Base-by-base conservation (phyloP, 2,888 invertebrate species). In the Phortica magna region DNA sequence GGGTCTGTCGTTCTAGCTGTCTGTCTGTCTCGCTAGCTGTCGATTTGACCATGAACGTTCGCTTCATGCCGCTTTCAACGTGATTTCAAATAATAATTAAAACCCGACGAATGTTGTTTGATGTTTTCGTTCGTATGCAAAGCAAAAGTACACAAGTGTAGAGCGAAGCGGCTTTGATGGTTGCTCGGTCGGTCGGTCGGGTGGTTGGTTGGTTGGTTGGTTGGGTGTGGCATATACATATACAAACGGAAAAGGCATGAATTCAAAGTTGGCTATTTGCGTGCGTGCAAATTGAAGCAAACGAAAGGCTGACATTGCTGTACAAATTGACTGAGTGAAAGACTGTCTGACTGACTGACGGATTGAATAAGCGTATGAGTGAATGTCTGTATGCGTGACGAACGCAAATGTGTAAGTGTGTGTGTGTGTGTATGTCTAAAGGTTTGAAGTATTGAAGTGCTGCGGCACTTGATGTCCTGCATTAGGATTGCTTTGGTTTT, bases 1-100 rank as follows among this genome's bases (percentile, higher is more conserved):
- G 12, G 3, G 22, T 61, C 7, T 59, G 61, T 61, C n/a, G n/a
- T n/a, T n/a, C n/a, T n/a, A n/a, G n/a, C n/a, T 17, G 43, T 17
- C 43, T 68, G 43, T 43, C 67, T 41, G 2, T 17, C 41, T 39
- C 5, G n/a, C 42, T 41, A 41, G 17, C 59, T 59, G 22, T 59
- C 61, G 22, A 19, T 59, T 1, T 59, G 31, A 31, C 31, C 31
- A 31, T 31, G 31, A 31, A 31, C 59, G 17, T 61, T 9, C 61
- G 10, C 10, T 19, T 61, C 9, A 7, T 67, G 67, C 41, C 43
- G 64, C 64, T 77, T 74, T 65, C 79, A 80, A 70, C 80, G 80
- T 82, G 80, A 84, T 82, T 83, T 80, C 83, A 83, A 84, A 83
- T 83, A 83, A 83, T 83, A 83, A 83, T 83, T 83, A 83, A 83